Evolutionary conservation across 2,113 vertebrate species (phyloP).

Genomic region (Micronycteris hirsuta): DNA sequence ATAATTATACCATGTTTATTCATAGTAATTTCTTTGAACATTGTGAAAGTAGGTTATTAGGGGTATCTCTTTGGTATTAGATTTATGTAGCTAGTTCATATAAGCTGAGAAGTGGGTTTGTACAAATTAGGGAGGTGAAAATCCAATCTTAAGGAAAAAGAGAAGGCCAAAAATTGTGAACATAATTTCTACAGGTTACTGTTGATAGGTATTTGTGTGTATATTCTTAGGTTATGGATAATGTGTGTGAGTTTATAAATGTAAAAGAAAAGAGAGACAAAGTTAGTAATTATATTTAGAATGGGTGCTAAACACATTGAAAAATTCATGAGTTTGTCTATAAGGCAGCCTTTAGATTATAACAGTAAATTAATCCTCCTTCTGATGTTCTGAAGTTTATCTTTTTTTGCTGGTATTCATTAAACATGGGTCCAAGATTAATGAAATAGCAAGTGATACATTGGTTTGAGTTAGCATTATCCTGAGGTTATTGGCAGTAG

Average conservation of each 20-base stretch:
- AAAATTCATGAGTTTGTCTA: not conserved
- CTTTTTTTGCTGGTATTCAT: not conserved
- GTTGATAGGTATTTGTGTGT: not conserved
- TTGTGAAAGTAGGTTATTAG: not conserved
- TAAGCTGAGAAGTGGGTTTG: not conserved
- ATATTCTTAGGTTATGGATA: not conserved
- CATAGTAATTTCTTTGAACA: not conserved
- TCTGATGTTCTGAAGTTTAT: constrained; percentile 14
- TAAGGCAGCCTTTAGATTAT: not conserved
- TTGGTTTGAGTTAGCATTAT: not conserved
- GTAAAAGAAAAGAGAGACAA: not conserved
- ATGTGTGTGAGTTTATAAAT: not conserved
- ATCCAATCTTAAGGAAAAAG: not conserved
- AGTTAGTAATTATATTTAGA: not conserved
- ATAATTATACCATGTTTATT: not conserved
- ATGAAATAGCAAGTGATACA: not conserved
- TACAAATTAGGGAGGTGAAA: not conserved
- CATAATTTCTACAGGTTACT: not conserved
- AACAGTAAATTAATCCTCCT: not conserved
- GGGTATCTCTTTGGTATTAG: not conserved
- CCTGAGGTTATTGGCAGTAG: not conserved
- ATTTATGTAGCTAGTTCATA: not conserved
- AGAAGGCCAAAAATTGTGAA: not conserved
- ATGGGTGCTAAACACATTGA: not conserved
- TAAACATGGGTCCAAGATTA: not conserved